A percentile compares a stretch with the other conserved stretches of the same genome.
Evolutionary conservation across 2,113 vertebrate species (phyloP).

Genomic region (Pogonocichla stellata): DNA sequence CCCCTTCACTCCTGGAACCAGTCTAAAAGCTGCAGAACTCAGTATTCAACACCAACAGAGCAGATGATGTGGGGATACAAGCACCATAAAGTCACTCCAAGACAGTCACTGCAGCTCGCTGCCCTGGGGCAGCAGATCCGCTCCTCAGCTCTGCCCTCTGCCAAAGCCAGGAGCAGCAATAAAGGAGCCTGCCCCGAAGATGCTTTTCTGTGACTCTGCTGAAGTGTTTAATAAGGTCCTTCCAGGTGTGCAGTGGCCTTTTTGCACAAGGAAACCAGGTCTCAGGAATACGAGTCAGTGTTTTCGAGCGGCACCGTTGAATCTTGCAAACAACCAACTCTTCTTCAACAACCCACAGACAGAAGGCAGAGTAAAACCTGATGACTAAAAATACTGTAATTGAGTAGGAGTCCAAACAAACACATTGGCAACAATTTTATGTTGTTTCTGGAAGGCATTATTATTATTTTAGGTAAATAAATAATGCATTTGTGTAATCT

Average conservation of each 20-base stretch:
- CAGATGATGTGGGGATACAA: no score
- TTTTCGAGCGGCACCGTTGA: neutral
- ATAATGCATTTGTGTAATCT: neutral
- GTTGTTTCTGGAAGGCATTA: neutral
- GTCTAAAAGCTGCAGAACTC: no score
- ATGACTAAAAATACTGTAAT: neutral
- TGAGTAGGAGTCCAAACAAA: neutral
- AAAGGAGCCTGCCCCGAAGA: neutral
- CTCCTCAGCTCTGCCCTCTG: neutral
- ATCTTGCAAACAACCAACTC: neutral
- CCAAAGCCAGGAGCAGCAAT: fast-evolving
- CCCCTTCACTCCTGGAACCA: no score
- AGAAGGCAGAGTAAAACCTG: neutral
- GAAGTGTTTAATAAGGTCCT: neutral
- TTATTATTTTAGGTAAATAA: neutral
- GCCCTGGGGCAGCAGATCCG: fast-evolving
- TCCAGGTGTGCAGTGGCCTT: neutral
- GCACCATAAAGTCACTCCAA: no score
- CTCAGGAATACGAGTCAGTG: neutral
- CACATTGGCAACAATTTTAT: neutral
- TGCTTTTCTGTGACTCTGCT: neutral
- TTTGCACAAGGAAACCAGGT: neutral
- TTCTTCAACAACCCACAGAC: neutral
- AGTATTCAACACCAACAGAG: no score
- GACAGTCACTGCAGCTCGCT: fast-evolving